Evolutionary conservation across 1,140 invertebrate genomes (phyloP).

Genomic region (Charaxes varanes): DNA sequence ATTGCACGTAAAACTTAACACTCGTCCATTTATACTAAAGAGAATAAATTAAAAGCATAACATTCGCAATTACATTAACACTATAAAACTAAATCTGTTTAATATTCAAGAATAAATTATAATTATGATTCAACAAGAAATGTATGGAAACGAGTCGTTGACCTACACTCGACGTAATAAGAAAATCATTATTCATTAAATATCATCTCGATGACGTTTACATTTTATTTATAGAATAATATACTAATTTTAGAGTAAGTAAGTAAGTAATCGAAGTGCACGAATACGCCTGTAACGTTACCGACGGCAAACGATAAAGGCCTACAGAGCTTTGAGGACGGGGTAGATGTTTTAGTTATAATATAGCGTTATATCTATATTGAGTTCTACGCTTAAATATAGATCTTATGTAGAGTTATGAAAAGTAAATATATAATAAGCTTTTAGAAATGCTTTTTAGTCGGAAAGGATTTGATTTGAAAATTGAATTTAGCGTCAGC

Average conservation of each 20-base stretch:
- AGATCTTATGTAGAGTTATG: too few species aligned
- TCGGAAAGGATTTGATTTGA: background rate
- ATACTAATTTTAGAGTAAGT: background rate
- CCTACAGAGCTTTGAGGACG: background rate
- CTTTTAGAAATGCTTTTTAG: background rate
- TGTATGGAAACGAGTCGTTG: background rate
- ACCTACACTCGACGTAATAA: background rate
- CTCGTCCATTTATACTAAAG: too few species aligned
- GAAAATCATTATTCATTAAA: background rate
- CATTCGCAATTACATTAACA: too few species aligned
- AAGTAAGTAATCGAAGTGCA: background rate
- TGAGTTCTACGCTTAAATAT: too few species aligned
- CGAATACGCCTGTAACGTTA: slow-evolving; percentile 35
- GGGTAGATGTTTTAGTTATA: background rate
- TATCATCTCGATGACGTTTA: background rate
- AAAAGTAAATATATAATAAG: too few species aligned
- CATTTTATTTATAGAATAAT: background rate
- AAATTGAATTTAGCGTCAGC: background rate
- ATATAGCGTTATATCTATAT: background rate
- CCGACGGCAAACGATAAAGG: slow-evolving; percentile 35
- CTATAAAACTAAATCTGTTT: too few species aligned
- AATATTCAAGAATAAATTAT: too few species aligned
- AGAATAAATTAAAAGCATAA: too few species aligned
- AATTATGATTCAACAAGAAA: too few species aligned
- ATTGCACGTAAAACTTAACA: too few species aligned